Percentiles rank a stretch among this genome's conserved stretches.
phyloP scores from a whole-genome alignment of 1,140 invertebrate genomes.

The Octopus sinensis region DNA sequence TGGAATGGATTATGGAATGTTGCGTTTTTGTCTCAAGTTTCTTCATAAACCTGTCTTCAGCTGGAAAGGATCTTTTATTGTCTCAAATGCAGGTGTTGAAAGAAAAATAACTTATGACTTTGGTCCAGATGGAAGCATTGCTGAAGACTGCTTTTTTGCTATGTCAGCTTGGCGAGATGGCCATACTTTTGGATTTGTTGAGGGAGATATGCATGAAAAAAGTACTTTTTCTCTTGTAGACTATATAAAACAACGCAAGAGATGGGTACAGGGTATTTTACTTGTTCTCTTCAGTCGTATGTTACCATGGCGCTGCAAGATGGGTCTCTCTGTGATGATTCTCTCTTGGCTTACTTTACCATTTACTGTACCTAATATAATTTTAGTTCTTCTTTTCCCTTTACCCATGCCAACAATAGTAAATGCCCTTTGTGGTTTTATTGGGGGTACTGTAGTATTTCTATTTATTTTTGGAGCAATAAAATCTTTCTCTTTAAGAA shows the following conservation, averaged over 20 bases:
- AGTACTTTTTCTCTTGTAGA: conserved; percentile 92
- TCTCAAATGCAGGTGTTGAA: conserved; percentile 79
- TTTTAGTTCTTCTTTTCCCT: conserved; percentile 79
- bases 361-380: conserved; percentile 81
- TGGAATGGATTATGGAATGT: conserved; percentile 85
- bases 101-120: conserved; percentile 90
- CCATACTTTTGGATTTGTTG: conserved; percentile 59
- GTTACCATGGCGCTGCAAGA: conserved; percentile 79
- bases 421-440: conserved; percentile 83
- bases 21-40: conserved; percentile 86
- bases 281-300: conserved; percentile 86
- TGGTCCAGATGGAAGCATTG: conserved; percentile 91
- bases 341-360: conserved; percentile 96
- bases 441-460: conserved; percentile 86
- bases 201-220: conserved; percentile 94
- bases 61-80: conserved; percentile 74
- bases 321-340: conserved; percentile 82
- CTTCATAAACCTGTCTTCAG: conserved; percentile 95
- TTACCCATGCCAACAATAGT: conserved; percentile 74
- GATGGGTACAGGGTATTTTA: conserved; percentile 94
- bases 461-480: conserved; percentile 95
- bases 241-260: conserved; percentile 90
- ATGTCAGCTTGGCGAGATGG: conserved; percentile 72
- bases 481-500: conserved; percentile 86
- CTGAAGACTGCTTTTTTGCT: conserved; percentile 94